Conservation (phyloP, 2,888 invertebrate species). For the Tenthredo scrophulariae region DNA sequence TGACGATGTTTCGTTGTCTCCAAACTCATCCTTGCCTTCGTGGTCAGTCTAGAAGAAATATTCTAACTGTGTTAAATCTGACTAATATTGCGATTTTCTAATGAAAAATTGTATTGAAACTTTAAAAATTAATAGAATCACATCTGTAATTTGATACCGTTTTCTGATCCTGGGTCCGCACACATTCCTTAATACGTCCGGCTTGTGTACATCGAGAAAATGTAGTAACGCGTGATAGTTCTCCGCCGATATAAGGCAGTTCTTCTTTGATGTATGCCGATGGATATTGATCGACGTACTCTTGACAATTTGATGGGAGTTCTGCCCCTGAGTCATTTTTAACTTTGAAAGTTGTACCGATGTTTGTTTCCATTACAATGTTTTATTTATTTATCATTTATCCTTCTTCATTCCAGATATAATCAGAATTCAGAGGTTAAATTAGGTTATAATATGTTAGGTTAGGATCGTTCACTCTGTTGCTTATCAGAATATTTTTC, state of each 20-base stretch:
- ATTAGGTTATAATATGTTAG: background rate
- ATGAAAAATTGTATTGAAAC: background rate
- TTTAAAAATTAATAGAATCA: background rate
- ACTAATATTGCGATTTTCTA: background rate
- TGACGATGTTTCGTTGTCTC: slow-evolving; percentile 28
- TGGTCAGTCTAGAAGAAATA: background rate
- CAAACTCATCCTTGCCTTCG: slow-evolving; percentile 28
- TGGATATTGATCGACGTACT: slow-evolving; percentile 32
- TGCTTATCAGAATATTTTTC: background rate
- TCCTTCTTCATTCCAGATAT: slow-evolving; percentile 20
- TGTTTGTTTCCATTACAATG: slow-evolving; percentile 48
- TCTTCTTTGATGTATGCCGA: slow-evolving; percentile 40
- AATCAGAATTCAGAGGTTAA: slow-evolving; percentile 2
- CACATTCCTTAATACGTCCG: slow-evolving; percentile 34
- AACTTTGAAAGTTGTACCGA: slow-evolving; percentile 23
- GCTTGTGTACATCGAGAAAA: slow-evolving; percentile 35
- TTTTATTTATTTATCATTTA: slow-evolving; percentile 10
- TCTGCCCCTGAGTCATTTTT: slow-evolving; percentile 29
- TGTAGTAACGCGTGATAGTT: slow-evolving; percentile 9
- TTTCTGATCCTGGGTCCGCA: slow-evolving; percentile 2
- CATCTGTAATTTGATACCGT: background rate
- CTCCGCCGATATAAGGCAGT: slow-evolving; percentile 36
- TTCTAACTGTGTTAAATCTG: background rate
- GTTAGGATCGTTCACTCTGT: background rate
- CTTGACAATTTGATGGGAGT: slow-evolving; percentile 32